Percentiles rank a stretch among this genome's conserved stretches.
These are phyloP conservation scores for Rhysida immarginata DNA, from an alignment of 1,140 invertebrate species.

Conservation along the genomic window DNA sequence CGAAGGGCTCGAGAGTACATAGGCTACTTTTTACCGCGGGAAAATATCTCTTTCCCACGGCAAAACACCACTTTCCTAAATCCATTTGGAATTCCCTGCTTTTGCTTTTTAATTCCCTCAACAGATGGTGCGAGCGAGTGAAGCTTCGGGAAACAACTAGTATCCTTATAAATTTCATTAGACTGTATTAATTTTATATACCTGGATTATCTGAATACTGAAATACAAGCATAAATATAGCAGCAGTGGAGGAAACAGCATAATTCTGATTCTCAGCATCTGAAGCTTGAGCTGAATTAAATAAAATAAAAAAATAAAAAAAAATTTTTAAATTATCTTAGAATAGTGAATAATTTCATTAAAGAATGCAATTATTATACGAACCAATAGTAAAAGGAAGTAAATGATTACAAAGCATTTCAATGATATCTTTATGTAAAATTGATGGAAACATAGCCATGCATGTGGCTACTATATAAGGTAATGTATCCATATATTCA, in stretches of 20 bases:
- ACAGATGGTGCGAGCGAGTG: too few relatives aligned
- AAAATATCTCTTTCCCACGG: too few relatives aligned
- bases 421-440: slow-evolving; percentile 87
- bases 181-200: slow-evolving; percentile 27
- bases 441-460: slow-evolving; percentile 77
- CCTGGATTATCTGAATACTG: slow-evolving; percentile 85
- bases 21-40: too few relatives aligned
- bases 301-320: slow-evolving; percentile 1
- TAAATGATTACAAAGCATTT: slow-evolving; percentile 89
- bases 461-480: slow-evolving; percentile 83
- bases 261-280: slow-evolving; percentile 52
- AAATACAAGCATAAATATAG: slow-evolving; percentile 93
- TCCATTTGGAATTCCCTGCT: too few relatives aligned
- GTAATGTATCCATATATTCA: slow-evolving; percentile 86
- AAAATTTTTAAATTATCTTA: slow-evolving; percentile 3
- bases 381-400: slow-evolving; percentile 90
- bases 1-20: too few relatives aligned
- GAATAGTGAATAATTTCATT: neutral
- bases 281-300: slow-evolving; percentile 2
- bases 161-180: slow-evolving; percentile 7
- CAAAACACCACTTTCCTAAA: too few relatives aligned
- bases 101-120: too few relatives aligned
- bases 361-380: neutral
- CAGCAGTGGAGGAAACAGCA: slow-evolving; percentile 73
- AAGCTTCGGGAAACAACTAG: neutral